Base-by-base conservation (phyloP, 2,113 vertebrate species). In the Myiopsitta monachus region DNA sequence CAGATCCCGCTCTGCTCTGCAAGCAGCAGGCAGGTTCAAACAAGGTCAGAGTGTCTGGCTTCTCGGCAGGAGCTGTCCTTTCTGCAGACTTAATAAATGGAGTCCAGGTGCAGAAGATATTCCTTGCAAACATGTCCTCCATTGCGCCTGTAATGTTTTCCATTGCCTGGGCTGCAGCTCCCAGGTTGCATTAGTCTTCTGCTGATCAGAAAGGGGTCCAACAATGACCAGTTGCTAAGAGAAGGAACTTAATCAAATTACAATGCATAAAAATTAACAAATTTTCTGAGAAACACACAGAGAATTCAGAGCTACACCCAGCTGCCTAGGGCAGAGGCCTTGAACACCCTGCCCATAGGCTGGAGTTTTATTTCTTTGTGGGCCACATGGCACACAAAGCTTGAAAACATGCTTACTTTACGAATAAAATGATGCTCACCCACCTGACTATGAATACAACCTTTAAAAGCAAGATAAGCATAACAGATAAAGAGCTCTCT, bases 1-100 rank as follows among this genome's bases (percentile, higher is more conserved):
- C 59, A 88, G 94, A 88, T 88, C 74, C 67, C 1, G 7, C 83
- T 94, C 67, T 1, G 7, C 83, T 94, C 91, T 23, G 30, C 39
- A 81, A 74, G 88, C 92, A 93, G 92, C 94, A 94, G 92, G 88
- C 74, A 88, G 75, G 95, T 97, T 97, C 97, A 97, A 94, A 95
- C 69, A 90, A 97, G 95, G 93, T 94, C 87, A 95, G 72, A 90
- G 39, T 51, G 88, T 93, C 92, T 96, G 91, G 73, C 83, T 97
- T 96, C 96, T 96, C 97, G 94, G 92, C 95, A 96, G 91, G 78
- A 87, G 87, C 79, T 54, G 79, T 95, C 85, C 92, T 96, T 96
- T 97, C 92, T 97, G 62, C 59, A 97, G 92, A 84, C 76, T 85
- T 96, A 91, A 93, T 93, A 94, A 95, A 93, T 90, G 84, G 73